Evolutionary conservation across 2,888 invertebrate species (phyloP), one percentile per base, ranked within the genome.

Genomic region (Chrysodeixis includens): DNA sequence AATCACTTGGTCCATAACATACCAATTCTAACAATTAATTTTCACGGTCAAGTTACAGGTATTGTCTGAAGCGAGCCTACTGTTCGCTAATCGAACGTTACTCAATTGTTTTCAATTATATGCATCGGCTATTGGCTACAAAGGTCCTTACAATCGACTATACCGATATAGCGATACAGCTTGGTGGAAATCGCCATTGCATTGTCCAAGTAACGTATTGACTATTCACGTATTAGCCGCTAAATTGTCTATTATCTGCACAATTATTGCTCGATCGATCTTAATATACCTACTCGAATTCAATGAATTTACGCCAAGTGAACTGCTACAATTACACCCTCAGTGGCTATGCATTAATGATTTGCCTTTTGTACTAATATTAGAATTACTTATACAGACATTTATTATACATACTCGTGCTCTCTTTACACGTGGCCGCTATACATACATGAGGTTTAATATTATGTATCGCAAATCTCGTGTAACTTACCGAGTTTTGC

Each of bases 101-200:
- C 57, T 68, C 67, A 62, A 71, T 76, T 78, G 75, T 74, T 78
- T 56, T 30, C 74, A 60, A 70, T 69, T 56, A 63, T 8, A 62
- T 56, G 63, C 66, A 59, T n/a, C 66, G 49, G 59, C 66, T 60
- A 30, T 44, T 51, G 55, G 46, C 30, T 56, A 67, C 30, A 40
- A 51, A 49, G 46, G 46, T 32, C 30, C 2, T 5, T 18, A 16
- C 12, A 44, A n/a, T n/a, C n/a, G 1, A 16, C 1, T n/a, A 12
- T 0, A 16, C 16, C 16, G n/a, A 10, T 7, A 14, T 16, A 44
- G 14, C 5, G 16, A 51, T 26, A 26, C n/a, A 26, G 26, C 1
- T 8, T 26, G n/a, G 5, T 1, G 20, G 7, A 26, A 7, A 26
- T 52, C 1, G 10, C 62, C 22, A 51, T 7, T 49, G 61, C 35